Percentiles rank a stretch among this genome's conserved stretches.
phyloP scores from a whole-genome alignment of 2,797 vertebrate species.

The Pipistrellus nathusii region DNA sequence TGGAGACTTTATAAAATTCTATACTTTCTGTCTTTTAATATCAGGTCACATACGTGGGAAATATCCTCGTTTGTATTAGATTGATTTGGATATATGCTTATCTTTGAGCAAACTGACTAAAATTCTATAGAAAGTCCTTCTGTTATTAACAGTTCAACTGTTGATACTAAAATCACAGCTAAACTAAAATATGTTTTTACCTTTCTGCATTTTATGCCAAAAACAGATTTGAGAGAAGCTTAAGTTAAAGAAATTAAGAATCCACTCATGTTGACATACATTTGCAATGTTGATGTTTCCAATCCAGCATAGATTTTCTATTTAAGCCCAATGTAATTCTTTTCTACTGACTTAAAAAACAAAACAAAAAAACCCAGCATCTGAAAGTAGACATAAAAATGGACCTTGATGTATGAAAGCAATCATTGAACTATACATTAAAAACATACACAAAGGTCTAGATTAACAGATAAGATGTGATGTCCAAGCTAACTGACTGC shows the following conservation, averaged over 20 bases:
- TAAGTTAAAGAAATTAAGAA: constrained; percentile 48
- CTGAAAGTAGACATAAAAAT: neutral
- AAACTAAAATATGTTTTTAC: constrained; percentile 16
- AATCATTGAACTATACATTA: neutral
- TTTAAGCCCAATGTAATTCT: neutral
- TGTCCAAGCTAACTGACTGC: neutral
- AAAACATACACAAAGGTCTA: neutral
- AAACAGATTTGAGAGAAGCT: constrained; percentile 21
- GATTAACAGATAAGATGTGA: neutral
- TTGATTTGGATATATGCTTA: constrained; percentile 36
- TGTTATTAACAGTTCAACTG: neutral
- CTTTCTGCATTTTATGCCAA: constrained; percentile 32
- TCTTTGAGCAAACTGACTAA: constrained; percentile 37
- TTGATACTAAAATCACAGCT: neutral
- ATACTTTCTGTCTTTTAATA: neutral
- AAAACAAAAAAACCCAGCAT: neutral
- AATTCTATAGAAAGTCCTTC: constrained; percentile 8
- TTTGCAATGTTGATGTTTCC: neutral
- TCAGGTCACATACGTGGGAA: neutral
- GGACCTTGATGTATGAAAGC: neutral
- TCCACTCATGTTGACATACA: neutral
- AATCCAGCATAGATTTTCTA: neutral
- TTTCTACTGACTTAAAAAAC: constrained; percentile 10
- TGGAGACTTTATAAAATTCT: constrained; percentile 33
- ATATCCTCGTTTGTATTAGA: neutral